Evolutionary conservation across 2,888 invertebrate species (phyloP).

Genomic region (Iphiclides podalirius): DNA sequence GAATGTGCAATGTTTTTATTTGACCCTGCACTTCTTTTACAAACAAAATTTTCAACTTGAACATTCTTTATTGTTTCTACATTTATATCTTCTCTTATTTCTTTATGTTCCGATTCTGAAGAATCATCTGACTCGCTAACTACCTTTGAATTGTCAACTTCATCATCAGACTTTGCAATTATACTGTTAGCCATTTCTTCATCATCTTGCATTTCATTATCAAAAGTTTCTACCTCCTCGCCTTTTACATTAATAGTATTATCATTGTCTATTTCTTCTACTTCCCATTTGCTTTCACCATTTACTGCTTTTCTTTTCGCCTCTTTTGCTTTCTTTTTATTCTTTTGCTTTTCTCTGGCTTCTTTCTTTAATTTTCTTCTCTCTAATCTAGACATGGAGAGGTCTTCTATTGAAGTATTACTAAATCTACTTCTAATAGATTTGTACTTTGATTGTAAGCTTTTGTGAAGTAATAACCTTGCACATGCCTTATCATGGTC

Average conservation of each 20-base stretch:
- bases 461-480: conserved; percentile 60
- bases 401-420: conserved; percentile 61
- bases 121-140: conserved; percentile 19
- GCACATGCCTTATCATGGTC: conserved; percentile 66
- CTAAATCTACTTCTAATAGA: conserved; percentile 54
- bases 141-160: conserved; percentile 12
- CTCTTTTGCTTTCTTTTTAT: conserved; percentile 40
- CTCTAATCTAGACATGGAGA: conserved; percentile 68
- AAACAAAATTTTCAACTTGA: conserved; percentile 11
- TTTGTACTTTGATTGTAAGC: conserved; percentile 62
- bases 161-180: conserved; percentile 18
- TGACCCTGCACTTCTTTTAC: conserved; percentile 14
- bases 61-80: background rate
- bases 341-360: conserved; percentile 55
- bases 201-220: conserved; percentile 1
- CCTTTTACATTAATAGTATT: conserved; percentile 24
- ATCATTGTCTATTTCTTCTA: conserved; percentile 37
- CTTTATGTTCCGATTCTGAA: conserved; percentile 16
- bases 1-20: no score
- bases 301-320: conserved; percentile 43
- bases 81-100: conserved; percentile 6
- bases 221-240: conserved; percentile 11
- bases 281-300: conserved; percentile 54
- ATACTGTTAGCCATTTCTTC: conserved; percentile 18
- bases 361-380: conserved; percentile 64